Percentiles rank a stretch among this genome's conserved stretches.
These are phyloP conservation scores for Megalopta genalis DNA, from an alignment of 1,140 invertebrate genomes.

Conservation along the genomic window DNA sequence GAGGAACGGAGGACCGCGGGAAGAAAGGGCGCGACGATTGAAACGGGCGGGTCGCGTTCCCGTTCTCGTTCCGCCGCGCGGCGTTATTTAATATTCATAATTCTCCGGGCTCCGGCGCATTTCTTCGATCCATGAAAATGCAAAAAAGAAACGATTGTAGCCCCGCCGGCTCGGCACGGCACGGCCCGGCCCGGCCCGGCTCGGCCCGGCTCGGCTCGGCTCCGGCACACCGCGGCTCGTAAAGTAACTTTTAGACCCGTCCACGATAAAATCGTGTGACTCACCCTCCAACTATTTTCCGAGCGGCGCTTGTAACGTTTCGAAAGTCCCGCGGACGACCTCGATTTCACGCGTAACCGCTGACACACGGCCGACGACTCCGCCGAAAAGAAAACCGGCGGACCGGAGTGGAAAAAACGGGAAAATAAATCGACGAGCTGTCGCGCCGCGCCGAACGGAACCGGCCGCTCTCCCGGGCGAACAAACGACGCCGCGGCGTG, in stretches of 20 bases:
- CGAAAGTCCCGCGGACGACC: slow-evolving; percentile 5
- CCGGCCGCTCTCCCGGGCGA: no score
- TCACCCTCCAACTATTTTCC: slow-evolving; percentile 4
- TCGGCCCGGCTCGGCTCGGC: neutral
- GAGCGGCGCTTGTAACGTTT: slow-evolving; percentile 3
- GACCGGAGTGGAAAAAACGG: neutral
- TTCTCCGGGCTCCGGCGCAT: neutral
- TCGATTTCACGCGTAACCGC: slow-evolving; percentile 3
- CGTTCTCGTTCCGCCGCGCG: neutral
- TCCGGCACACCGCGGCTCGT: neutral
- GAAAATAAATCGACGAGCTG: neutral
- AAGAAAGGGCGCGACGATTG: neutral
- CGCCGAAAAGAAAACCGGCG: neutral
- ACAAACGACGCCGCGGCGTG: neutral
- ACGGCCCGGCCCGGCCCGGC: neutral
- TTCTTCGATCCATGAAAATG: slow-evolving; percentile 6
- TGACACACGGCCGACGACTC: neutral
- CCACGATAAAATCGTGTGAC: slow-evolving; percentile 4
- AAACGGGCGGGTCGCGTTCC: neutral
- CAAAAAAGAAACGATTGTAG: no score
- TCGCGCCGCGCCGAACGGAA: neutral
- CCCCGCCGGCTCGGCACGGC: neutral
- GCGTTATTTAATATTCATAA: slow-evolving; percentile 3
- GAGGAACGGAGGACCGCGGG: neutral
- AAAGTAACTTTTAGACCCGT: slow-evolving; percentile 1